phyloP scores from a whole-genome alignment of 2,113 vertebrate species.

The Danionella cerebrum region DNA sequence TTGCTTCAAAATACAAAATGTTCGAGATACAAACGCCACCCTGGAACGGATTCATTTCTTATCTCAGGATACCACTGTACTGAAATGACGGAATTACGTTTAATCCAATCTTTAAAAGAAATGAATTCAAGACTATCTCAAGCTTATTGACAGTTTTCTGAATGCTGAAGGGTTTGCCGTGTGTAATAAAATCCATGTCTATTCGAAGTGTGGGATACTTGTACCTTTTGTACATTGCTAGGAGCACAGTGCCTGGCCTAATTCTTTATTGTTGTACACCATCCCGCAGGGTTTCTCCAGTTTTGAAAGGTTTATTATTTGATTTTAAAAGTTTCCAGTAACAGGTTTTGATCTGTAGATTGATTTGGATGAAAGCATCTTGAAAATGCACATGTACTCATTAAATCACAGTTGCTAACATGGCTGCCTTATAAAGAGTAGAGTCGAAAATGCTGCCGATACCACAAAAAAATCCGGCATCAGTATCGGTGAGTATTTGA shows the following conservation, averaged over 20 bases:
- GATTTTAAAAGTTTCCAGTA: neutral
- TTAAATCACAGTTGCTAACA: no score
- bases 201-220: neutral
- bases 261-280: neutral
- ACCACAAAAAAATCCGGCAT: no score
- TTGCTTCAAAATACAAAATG: no score
- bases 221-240: neutral
- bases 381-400: neutral
- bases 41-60: no score
- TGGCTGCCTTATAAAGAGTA: no score
- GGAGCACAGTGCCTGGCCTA: neutral
- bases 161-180: neutral
- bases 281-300: neutral
- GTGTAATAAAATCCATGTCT: neutral
- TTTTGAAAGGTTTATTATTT: neutral
- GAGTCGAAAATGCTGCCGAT: no score
- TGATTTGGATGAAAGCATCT: no score
- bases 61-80: no score
- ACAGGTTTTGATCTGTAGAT: no score
- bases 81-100: neutral
- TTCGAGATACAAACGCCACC: no score
- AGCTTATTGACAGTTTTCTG: neutral
- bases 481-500: no score
- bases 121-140: conserved; percentile 1
- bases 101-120: neutral